Base-by-base conservation (phyloP, 2,888 invertebrate genomes). In the Lycia hirtaria region DNA sequence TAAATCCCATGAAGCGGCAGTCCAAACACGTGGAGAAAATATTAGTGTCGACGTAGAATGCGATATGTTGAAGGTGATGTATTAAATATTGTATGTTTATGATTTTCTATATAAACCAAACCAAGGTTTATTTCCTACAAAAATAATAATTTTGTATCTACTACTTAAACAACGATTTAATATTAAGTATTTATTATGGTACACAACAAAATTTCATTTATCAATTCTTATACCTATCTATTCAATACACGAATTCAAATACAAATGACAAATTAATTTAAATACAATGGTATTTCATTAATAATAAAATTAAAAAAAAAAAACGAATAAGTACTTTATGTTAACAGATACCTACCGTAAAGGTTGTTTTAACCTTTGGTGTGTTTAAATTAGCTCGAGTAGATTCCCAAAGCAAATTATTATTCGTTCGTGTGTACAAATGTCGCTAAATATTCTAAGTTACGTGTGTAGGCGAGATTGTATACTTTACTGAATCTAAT, bases 361-460 rank as follows among this genome's bases (percentile, higher is more conserved):
- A n/a, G n/a, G n/a, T n/a, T n/a, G n/a, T n/a, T n/a, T n/a, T n/a
- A n/a, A n/a, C n/a, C n/a, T n/a, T n/a, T n/a, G n/a, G n/a, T n/a
- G n/a, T n/a, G n/a, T n/a, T n/a, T n/a, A n/a, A 44, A 56, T 59
- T 37, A 55, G 30, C 37, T 47, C 55, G 32, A 33, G 41, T 47
- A 56, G 28, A 58, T 58, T 48, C 24, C 49, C 24, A 47, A 35
- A 17, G 0, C 17, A 17, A 17, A 35, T 32, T 17, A 17, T 33
- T 7, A 33, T 7, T 6, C 7, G 15, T 10, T 17, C 15, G 17
- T 4, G 9, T 9, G 35, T 9, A 3, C 1, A 15, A 15, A 15
- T 17, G 24, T 24, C 24, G 24, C 32, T 32, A 32, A 5, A 17
- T 32, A 12, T 9, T 17, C 3, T 7, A 17, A 33, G 3, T 1